These are phyloP conservation scores for human (Homo sapiens) DNA, from an alignment of 2,113 vertebrate species.

Conservation along the genomic window DNA sequence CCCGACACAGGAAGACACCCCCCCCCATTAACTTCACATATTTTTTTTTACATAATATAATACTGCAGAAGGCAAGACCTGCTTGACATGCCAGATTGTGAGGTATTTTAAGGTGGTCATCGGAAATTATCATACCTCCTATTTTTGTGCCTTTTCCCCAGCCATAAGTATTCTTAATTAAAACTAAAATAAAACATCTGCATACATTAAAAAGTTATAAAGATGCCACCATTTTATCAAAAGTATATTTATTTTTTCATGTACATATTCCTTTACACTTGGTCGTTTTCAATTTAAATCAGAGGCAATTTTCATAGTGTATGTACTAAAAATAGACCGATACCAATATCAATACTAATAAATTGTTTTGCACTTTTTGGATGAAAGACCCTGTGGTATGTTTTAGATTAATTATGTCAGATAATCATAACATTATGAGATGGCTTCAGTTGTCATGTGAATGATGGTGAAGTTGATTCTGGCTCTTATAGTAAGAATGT, in stretches of 20 bases:
- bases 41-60: neutral
- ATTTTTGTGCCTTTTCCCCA: neutral
- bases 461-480: neutral
- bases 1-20: neutral
- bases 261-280: neutral
- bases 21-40: neutral
- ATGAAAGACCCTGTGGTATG: neutral
- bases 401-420: neutral
- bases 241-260: neutral
- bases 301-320: neutral
- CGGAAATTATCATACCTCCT: neutral
- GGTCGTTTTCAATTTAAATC: neutral
- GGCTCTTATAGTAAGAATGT: neutral
- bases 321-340: neutral
- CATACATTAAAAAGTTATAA: neutral
- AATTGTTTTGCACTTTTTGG: neutral
- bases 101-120: neutral
- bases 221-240: neutral
- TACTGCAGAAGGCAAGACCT: neutral
- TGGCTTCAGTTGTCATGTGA: neutral
- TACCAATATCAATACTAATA: neutral
- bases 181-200: neutral
- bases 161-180: neutral
- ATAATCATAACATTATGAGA: neutral
- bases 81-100: neutral